Evolutionary conservation across 2,888 invertebrate species (phyloP).

Genomic region (Dastarcus helophoroides): DNA sequence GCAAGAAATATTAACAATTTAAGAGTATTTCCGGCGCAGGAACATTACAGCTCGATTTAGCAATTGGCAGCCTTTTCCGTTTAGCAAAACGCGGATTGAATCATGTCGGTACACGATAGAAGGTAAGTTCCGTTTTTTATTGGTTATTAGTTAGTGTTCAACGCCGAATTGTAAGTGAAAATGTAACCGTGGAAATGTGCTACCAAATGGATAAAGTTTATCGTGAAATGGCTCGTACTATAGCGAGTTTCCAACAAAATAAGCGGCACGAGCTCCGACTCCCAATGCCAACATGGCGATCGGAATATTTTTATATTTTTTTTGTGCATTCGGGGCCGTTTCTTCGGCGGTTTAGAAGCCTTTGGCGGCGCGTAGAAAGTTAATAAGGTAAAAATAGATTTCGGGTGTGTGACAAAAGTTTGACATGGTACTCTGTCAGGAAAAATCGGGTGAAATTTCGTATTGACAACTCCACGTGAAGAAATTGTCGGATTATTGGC

Average conservation of each 20-base stretch:
- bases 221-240: slow-evolving; percentile 22
- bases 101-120: slow-evolving; percentile 74
- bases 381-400: too few species aligned
- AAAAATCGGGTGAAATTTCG: too few species aligned
- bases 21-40: too few species aligned
- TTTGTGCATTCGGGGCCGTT: too few species aligned
- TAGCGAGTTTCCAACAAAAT: slow-evolving; percentile 14
- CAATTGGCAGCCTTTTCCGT: slow-evolving; percentile 49
- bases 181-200: slow-evolving; percentile 8
- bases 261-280: slow-evolving; percentile 31
- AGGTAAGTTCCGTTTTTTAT: slow-evolving; percentile 54
- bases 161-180: slow-evolving; percentile 10
- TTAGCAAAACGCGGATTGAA: slow-evolving; percentile 63
- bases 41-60: slow-evolving; percentile 32
- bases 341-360: too few species aligned
- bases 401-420: too few species aligned
- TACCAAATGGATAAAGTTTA: slow-evolving; percentile 7
- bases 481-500: too few species aligned
- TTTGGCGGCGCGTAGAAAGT: too few species aligned
- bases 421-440: too few species aligned
- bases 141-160: slow-evolving; percentile 1
- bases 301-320: slow-evolving; percentile 9
- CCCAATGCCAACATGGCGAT: slow-evolving; percentile 53
- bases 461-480: too few species aligned
- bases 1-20: too few species aligned